Percentiles rank a stretch among this genome's conserved stretches.
Evolutionary conservation across 2,113 vertebrate genomes (phyloP).

Genomic region (Progne subis): DNA sequence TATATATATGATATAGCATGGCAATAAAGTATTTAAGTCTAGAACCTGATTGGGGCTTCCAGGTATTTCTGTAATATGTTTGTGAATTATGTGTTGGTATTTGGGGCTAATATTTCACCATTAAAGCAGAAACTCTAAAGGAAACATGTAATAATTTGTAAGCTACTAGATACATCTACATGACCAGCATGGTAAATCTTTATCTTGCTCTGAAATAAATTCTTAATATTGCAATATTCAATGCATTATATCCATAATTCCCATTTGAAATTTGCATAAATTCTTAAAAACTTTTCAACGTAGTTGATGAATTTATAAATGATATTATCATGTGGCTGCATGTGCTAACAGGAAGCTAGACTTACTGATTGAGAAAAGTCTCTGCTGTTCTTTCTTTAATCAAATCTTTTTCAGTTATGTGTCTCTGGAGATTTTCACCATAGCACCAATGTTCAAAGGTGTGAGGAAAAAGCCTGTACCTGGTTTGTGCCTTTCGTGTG

Average conservation of each 20-base stretch:
- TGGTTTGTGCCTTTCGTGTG: background rate
- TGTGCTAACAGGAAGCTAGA: background rate
- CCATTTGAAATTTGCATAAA: background rate
- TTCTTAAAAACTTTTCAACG: background rate
- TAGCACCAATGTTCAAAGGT: background rate
- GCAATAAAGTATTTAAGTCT: background rate
- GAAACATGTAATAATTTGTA: background rate
- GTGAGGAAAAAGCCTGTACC: background rate
- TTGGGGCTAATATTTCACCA: background rate
- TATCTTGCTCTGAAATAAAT: background rate
- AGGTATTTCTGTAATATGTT: background rate
- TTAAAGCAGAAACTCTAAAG: background rate
- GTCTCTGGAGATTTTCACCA: background rate
- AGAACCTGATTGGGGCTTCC: background rate
- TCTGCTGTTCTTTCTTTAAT: background rate
- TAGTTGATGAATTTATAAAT: background rate
- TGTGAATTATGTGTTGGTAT: background rate
- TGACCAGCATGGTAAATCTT: background rate
- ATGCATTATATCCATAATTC: background rate
- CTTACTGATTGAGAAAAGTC: background rate
- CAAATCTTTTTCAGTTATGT: background rate
- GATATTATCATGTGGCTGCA: rapidly evolving
- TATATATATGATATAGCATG: background rate
- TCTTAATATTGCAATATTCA: background rate
- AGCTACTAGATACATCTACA: background rate